Evolutionary conservation across 2,797 vertebrate species (phyloP).

Genomic region (Meriones psammophilus): DNA sequence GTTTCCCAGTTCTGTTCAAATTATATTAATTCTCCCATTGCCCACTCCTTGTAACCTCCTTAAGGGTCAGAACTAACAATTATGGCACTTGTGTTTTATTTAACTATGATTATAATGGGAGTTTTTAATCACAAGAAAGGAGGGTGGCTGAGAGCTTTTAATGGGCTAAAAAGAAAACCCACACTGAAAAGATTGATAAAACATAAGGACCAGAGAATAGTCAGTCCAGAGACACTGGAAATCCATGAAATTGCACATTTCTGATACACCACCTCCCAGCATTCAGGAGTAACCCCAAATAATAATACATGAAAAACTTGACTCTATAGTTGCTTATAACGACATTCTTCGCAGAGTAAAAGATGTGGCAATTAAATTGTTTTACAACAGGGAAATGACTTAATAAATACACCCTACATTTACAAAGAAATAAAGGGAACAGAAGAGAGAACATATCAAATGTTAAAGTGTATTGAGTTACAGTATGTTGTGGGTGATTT

Average conservation of each 20-base stretch:
- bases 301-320: neutral
- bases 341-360: neutral
- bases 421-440: neutral
- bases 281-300: neutral
- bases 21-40: neutral
- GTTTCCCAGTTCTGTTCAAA: neutral
- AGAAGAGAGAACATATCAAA: slow-evolving; percentile 27
- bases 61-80: slow-evolving; percentile 1
- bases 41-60: neutral
- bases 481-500: neutral
- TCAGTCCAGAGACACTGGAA: neutral
- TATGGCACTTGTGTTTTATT: neutral
- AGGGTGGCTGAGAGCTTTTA: slow-evolving; percentile 16
- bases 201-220: neutral
- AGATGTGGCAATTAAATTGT: neutral
- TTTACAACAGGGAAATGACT: neutral
- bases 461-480: neutral
- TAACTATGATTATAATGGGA: slow-evolving; percentile 6
- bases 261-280: neutral
- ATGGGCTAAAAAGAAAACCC: neutral
- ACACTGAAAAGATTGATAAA: neutral
- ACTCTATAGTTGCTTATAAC: neutral
- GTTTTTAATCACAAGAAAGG: slow-evolving; percentile 7
- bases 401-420: slow-evolving; percentile 40
- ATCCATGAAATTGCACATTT: neutral